Evolutionary conservation across 1,140 invertebrate genomes (phyloP).

Genomic region (Aleiodes sp.): DNA sequence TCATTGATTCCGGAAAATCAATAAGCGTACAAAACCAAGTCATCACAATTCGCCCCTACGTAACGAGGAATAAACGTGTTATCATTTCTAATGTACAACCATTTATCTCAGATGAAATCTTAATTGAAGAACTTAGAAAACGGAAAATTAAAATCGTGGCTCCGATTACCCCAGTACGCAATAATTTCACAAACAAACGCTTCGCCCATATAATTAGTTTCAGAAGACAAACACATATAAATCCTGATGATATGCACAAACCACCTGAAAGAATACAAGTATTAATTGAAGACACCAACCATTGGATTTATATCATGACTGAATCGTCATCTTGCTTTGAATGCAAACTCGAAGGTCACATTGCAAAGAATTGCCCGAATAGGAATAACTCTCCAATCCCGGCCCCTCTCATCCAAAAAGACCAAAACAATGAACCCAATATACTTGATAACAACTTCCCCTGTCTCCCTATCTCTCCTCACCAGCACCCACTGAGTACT

Average conservation of each 20-base stretch:
- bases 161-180: neutral
- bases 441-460: no score
- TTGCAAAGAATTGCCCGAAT: neutral
- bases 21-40: neutral
- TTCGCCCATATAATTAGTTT: slow-evolving; percentile 20
- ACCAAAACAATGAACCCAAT: no score
- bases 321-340: neutral
- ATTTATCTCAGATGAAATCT: slow-evolving; percentile 1
- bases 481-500: no score
- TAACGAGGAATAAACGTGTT: slow-evolving; percentile 26
- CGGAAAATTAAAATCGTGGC: neutral
- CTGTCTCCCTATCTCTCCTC: no score
- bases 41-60: slow-evolving; percentile 16
- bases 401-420: no score
- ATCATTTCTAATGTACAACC: slow-evolving; percentile 30
- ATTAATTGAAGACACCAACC: neutral
- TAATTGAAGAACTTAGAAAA: slow-evolving; percentile 9
- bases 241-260: slow-evolving; percentile 21
- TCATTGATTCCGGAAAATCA: slow-evolving; percentile 2
- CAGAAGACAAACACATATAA: slow-evolving; percentile 4
- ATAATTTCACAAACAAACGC: neutral
- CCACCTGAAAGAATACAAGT: slow-evolving; percentile 4
- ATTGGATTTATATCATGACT: neutral
- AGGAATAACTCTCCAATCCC: neutral
- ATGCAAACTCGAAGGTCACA: neutral